Percentiles rank a stretch among this genome's conserved stretches.
Conservation (phyloP, 2,797 vertebrate species). For the Lemur catta region DNA sequence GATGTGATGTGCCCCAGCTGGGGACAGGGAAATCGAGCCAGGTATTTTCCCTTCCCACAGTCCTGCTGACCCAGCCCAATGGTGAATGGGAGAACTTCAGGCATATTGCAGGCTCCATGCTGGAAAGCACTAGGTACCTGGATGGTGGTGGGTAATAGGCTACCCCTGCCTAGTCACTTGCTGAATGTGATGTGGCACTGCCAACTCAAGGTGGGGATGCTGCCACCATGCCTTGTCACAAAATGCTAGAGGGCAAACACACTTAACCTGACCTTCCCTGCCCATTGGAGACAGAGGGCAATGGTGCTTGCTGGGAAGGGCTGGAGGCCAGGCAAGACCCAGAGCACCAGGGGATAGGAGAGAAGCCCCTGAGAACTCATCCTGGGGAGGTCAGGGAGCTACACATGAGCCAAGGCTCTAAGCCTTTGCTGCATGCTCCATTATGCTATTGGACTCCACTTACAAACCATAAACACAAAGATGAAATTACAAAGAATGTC, state of each 20-base stretch:
- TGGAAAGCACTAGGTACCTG: neutral
- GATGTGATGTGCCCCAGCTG: neutral
- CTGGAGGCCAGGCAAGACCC: neutral
- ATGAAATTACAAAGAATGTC: constrained; percentile 4
- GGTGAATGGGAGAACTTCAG: neutral
- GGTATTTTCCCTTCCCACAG: neutral
- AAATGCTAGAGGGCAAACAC: neutral
- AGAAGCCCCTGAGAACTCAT: neutral
- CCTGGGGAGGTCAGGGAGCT: neutral
- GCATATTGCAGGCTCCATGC: neutral
- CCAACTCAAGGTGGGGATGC: neutral
- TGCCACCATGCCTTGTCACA: neutral
- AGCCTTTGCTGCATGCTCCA: neutral
- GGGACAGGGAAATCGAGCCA: neutral
- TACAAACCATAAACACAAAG: neutral
- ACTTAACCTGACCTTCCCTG: neutral
- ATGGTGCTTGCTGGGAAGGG: neutral
- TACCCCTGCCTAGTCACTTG: neutral
- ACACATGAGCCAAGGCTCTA: neutral
- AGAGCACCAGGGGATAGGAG: neutral
- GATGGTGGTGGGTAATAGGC: neutral
- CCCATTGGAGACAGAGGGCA: neutral
- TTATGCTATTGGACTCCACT: neutral
- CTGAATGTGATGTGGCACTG: neutral
- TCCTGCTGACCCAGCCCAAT: neutral